A percentile compares a stretch with the other conserved stretches of the same genome.
Evolutionary conservation across 2,797 vertebrate genomes (phyloP).

Genomic region (Lutjanus campechanus): DNA sequence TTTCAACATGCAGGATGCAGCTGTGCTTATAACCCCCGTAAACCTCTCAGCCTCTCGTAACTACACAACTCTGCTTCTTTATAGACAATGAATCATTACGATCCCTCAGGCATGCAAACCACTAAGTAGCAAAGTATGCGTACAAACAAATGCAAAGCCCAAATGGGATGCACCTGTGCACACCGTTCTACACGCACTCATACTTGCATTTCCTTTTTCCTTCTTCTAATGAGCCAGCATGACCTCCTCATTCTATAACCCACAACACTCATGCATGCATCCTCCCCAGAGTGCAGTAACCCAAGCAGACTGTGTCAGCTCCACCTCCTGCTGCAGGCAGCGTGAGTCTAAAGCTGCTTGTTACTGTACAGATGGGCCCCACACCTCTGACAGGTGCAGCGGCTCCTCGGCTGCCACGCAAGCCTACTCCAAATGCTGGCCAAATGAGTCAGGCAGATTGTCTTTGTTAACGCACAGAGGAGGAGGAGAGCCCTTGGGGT

Average conservation of each 20-base stretch:
- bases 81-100: constrained; percentile 69
- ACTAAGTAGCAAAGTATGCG: constrained; percentile 34
- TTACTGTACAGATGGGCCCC: constrained; percentile 76
- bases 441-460: constrained; percentile 50
- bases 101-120: constrained; percentile 32
- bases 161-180: constrained; percentile 70
- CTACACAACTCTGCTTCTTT: constrained; percentile 50
- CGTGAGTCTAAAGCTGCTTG: constrained; percentile 60
- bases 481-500: constrained; percentile 52
- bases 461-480: constrained; percentile 60
- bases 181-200: not conserved
- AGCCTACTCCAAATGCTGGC: constrained; percentile 30
- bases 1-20: constrained; percentile 73
- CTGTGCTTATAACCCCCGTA: constrained; percentile 70
- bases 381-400: constrained; percentile 77
- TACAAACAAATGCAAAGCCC: constrained; percentile 55
- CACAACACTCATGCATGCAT: constrained; percentile 33
- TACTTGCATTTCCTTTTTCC: constrained; percentile 55
- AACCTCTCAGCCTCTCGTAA: constrained; percentile 59
- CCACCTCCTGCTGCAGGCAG: constrained; percentile 73
- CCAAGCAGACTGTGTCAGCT: constrained; percentile 60
- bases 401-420: constrained; percentile 40
- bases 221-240: constrained; percentile 51
- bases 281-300: constrained; percentile 65
- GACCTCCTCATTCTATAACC: constrained; percentile 51